phyloP scores from a whole-genome alignment of 2,797 vertebrate genomes.

The Buphagus erythrorhynchus region DNA sequence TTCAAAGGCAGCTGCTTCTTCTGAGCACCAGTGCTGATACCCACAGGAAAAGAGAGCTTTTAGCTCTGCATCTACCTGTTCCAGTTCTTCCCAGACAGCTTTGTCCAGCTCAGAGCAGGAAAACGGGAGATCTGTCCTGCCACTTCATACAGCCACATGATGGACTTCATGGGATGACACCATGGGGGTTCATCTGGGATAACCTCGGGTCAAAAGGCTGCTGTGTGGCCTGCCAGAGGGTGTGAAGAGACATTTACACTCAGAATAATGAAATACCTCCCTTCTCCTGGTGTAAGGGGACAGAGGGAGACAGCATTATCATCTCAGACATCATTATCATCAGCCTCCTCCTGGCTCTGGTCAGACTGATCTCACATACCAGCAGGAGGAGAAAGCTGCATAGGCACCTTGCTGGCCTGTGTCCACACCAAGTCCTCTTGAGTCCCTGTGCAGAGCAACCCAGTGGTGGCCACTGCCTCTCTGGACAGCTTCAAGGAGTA shows the following conservation, averaged over 20 bases:
- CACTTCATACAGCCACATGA: neutral
- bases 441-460: neutral
- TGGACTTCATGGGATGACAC: neutral
- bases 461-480: neutral
- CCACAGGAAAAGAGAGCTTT: neutral
- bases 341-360: neutral
- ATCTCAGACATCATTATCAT: neutral
- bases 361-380: neutral
- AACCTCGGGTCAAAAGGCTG: rapidly evolving
- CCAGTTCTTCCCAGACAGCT: neutral
- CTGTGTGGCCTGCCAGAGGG: neutral
- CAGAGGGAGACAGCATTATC: neutral
- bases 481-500: neutral
- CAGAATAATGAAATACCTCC: neutral
- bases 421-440: neutral
- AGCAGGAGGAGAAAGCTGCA: neutral
- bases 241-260: neutral
- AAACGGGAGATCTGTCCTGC: neutral
- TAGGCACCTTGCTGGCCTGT: neutral
- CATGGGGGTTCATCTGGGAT: neutral
- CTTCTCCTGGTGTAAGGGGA: neutral
- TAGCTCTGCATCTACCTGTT: neutral
- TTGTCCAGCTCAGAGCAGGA: neutral
- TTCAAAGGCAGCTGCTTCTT: neutral
- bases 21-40: neutral